These are phyloP conservation scores for Probaryconus sp. DNA, from an alignment of 1,140 invertebrate species.

Conservation along the genomic window DNA sequence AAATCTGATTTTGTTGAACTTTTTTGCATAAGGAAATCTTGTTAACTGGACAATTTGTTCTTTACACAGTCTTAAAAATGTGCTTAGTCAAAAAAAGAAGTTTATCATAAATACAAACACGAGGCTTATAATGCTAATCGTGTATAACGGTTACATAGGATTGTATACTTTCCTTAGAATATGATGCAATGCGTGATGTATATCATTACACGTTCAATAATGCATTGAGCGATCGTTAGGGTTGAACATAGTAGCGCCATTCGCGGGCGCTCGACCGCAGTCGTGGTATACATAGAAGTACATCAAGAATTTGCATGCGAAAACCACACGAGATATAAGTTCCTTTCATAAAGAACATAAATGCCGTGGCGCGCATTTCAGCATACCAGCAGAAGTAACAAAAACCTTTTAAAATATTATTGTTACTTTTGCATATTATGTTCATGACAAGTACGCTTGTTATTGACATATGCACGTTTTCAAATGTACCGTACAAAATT, in stretches of 20 bases:
- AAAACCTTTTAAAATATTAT: slow-evolving; percentile 31
- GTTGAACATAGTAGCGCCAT: slow-evolving; percentile 23
- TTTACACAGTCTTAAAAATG: too few species aligned
- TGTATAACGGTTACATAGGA: slow-evolving; percentile 14
- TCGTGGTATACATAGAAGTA: slow-evolving; percentile 27
- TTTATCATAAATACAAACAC: too few species aligned
- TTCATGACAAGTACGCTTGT: not conserved
- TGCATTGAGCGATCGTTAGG: slow-evolving; percentile 44
- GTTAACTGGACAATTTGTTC: too few species aligned
- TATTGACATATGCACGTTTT: too few species aligned
- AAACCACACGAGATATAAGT: slow-evolving; percentile 35
- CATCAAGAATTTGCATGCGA: slow-evolving; percentile 44
- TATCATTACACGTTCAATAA: slow-evolving; percentile 49
- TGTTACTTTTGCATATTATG: slow-evolving; percentile 11
- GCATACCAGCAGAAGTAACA: slow-evolving; percentile 3
- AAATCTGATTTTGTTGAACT: too few species aligned
- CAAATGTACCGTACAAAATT: too few species aligned
- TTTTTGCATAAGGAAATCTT: too few species aligned
- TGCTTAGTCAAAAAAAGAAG: too few species aligned
- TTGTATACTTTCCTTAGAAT: slow-evolving; percentile 13
- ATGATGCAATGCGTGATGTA: slow-evolving; percentile 31
- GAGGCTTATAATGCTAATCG: slow-evolving; percentile 8
- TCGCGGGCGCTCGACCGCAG: slow-evolving; percentile 11
- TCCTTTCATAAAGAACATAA: slow-evolving; percentile 23
- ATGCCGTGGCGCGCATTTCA: slow-evolving; percentile 19